These are phyloP conservation scores for Dryocosmus kuriphilus DNA, from an alignment of 2,888 invertebrate species.

Conservation along the genomic window DNA sequence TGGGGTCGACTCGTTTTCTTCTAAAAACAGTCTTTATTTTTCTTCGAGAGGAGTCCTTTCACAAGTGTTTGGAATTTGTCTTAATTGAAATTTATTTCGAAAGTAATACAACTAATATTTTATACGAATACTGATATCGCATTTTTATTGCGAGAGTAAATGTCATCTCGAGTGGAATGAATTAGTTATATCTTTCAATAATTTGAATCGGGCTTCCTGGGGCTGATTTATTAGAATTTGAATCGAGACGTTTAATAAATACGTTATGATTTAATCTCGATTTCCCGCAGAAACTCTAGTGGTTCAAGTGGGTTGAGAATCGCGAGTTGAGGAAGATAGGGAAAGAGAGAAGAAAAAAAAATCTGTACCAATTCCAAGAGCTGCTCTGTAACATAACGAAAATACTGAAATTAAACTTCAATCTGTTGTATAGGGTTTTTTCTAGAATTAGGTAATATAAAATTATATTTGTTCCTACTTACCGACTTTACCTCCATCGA, in stretches of 20 bases:
- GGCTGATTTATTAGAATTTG: slow-evolving; percentile 60
- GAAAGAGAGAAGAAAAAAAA: neutral
- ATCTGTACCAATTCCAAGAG: neutral
- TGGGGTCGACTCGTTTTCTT: slow-evolving; percentile 46
- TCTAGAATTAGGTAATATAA: neutral
- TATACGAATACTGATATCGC: neutral
- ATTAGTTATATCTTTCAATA: slow-evolving; percentile 34
- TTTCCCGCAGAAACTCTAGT: slow-evolving; percentile 44
- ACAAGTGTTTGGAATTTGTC: neutral
- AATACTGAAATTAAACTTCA: neutral
- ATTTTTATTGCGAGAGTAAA: neutral
- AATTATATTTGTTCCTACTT: too few relatives aligned
- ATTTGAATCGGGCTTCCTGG: slow-evolving; percentile 12
- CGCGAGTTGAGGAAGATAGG: slow-evolving; percentile 21
- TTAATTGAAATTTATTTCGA: neutral
- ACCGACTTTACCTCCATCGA: too few relatives aligned
- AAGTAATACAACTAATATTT: neutral
- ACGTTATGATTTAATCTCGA: slow-evolving; percentile 65
- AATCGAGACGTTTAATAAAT: slow-evolving; percentile 66
- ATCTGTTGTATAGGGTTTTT: neutral
- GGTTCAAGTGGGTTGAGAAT: slow-evolving; percentile 20
- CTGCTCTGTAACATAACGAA: neutral
- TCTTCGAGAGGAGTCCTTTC: neutral
- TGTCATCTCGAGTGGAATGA: slow-evolving; percentile 4
- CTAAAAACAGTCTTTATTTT: slow-evolving; percentile 30